These are phyloP conservation scores for Delia radicum DNA, from an alignment of 1,140 invertebrate species.

Conservation along the genomic window DNA sequence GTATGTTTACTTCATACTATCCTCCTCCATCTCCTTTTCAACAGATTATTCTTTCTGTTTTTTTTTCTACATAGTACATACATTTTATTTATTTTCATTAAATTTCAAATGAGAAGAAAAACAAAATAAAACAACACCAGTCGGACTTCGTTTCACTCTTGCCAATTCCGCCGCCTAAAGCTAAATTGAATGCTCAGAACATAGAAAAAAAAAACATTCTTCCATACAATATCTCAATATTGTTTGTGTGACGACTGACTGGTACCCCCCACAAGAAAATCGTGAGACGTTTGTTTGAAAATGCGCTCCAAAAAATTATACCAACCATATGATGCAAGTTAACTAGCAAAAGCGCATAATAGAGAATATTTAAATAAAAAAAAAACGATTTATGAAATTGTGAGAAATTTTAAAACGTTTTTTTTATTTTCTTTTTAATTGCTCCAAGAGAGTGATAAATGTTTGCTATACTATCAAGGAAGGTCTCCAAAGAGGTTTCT, in stretches of 20 bases:
- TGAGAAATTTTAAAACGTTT: neutral
- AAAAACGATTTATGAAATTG: neutral
- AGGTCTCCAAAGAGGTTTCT: no score
- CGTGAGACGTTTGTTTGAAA: constrained; percentile 17
- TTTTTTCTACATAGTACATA: neutral
- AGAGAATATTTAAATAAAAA: neutral
- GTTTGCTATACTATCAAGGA: neutral
- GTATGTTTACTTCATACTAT: neutral
- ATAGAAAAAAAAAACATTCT: constrained; percentile 2
- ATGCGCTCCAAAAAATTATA: constrained; percentile 10
- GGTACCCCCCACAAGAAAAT: constrained; percentile 19
- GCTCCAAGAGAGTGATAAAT: neutral
- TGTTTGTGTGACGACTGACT: neutral
- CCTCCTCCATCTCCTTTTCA: neutral
- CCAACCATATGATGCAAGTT: constrained; percentile 11
- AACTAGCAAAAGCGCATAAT: neutral
- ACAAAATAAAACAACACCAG: neutral
- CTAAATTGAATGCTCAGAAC: constrained; percentile 11
- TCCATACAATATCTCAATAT: neutral
- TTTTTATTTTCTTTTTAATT: neutral
- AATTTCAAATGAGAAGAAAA: neutral
- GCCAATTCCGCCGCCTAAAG: constrained; percentile 19
- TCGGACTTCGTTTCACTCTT: constrained; percentile 2
- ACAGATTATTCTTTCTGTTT: neutral
- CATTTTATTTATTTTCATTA: constrained; percentile 3